Base-by-base conservation (phyloP, 2,888 invertebrate genomes). In the Caradrina kadenii region DNA sequence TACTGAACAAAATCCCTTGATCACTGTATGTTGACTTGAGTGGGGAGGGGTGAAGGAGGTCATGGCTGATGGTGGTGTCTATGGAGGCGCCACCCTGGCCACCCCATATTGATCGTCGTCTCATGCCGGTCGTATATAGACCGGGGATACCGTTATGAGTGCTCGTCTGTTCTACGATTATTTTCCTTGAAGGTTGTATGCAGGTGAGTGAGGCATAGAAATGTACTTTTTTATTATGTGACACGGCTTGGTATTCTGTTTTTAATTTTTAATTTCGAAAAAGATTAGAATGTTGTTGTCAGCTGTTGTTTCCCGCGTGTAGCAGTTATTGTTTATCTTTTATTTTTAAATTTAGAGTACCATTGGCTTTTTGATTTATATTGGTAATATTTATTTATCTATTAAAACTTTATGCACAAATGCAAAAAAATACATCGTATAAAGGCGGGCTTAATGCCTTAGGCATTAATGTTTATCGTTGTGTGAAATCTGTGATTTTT, bases 21-120 rank as follows among this genome's bases (percentile, higher is more conserved):
- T 55, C 13, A 17, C 22, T 31, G 15, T 22, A 11, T 7, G 2
- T 59, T 72, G 56, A 52, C 58, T 62, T 42, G 21, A 13, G 39
- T 60, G 10, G 17, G 21, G 70, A 55, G 72, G 78, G 73, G 78
- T 73, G 65, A 55, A 75, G 82, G 72, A 79, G 80, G 74, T 81
- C 71, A 62, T 35, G 68, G 64, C 73, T 66, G 55, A 45, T 76
- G 74, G 84, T 69, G 69, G 63, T 64, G 64, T 53, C 62, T 50
- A 68, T 62, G 69, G 62, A 77, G 88, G 87, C 88, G 88, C 88
- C 87, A 83, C 75, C 83, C 81, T 61, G 79, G 70, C 86, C 88
- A 87, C 90, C 89, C 89, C 75, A 62, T 93, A 93, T 93, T 85
- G 93, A 93, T 93, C 91, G 88, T 22, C 72, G 73, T 76, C 83